phyloP scores from a whole-genome alignment of 2,888 invertebrate species.

The Acanthosepion pharaonis region DNA sequence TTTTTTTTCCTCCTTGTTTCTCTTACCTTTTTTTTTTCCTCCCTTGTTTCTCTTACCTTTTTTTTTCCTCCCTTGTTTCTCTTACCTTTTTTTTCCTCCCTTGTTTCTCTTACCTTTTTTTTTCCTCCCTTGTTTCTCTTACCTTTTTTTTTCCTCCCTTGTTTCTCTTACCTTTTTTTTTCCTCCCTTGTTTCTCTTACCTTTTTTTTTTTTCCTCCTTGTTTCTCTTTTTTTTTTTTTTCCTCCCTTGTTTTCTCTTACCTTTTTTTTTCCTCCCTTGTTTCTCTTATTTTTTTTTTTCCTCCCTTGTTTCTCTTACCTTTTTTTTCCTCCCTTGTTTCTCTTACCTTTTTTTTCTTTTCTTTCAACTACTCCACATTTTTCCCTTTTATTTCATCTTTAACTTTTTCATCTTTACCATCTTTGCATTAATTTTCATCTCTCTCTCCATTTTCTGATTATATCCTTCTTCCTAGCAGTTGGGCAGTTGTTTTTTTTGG shows the following conservation, averaged over 20 bases:
- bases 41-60: not conserved
- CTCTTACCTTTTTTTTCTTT: not conserved
- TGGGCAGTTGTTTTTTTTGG: too few species aligned
- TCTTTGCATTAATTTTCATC: not conserved
- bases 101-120: too few species aligned
- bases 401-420: not conserved
- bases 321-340: too few species aligned
- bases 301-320: not conserved
- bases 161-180: too few species aligned
- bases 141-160: too few species aligned
- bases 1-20: not conserved
- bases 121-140: not conserved
- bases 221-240: too few species aligned
- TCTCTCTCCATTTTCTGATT: too few species aligned
- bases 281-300: not conserved
- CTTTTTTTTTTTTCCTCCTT: not conserved
- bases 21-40: not conserved
- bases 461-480: too few species aligned
- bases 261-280: not conserved
- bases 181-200: not conserved
- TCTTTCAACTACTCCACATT: not conserved
- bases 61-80: not conserved
- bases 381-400: not conserved
- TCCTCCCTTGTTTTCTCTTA: not conserved
- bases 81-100: not conserved